phyloP scores from a whole-genome alignment of 2,113 vertebrate species.

The Pogona vitticeps region DNA sequence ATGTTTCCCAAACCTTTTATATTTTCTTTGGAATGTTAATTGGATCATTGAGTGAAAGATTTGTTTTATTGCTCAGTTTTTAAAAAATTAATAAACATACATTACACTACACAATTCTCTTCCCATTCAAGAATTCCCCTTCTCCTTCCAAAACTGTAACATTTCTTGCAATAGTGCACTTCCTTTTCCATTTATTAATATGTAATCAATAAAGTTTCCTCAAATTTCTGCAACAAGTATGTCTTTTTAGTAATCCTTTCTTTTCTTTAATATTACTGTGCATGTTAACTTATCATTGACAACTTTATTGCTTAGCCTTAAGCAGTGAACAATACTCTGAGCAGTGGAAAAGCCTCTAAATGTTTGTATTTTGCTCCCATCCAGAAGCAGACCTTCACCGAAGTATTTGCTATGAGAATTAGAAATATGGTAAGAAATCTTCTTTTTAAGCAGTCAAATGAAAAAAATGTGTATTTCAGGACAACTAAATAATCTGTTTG shows the following conservation, averaged over 20 bases:
- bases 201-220: too few relatives aligned
- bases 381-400: constrained; percentile 66
- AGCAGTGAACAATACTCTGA: not conserved
- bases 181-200: too few relatives aligned
- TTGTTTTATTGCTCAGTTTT: not conserved
- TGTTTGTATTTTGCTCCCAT: constrained; percentile 37
- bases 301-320: too few relatives aligned
- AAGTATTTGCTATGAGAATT: constrained; percentile 51
- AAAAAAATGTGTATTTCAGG: not conserved
- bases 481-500: not conserved
- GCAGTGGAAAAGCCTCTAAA: constrained; percentile 16
- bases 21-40: not conserved
- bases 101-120: too few relatives aligned
- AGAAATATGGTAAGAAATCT: constrained; percentile 55
- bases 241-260: too few relatives aligned
- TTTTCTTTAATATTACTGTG: too few relatives aligned
- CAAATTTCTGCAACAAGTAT: too few relatives aligned
- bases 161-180: too few relatives aligned
- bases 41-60: not conserved
- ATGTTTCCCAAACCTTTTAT: not conserved
- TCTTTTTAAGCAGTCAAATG: not conserved
- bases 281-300: too few relatives aligned
- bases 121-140: too few relatives aligned
- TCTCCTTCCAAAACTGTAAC: too few relatives aligned
- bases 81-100: too few relatives aligned